These are phyloP conservation scores for Hartigia nigra DNA, from an alignment of 2,888 invertebrate species.

Conservation along the genomic window DNA sequence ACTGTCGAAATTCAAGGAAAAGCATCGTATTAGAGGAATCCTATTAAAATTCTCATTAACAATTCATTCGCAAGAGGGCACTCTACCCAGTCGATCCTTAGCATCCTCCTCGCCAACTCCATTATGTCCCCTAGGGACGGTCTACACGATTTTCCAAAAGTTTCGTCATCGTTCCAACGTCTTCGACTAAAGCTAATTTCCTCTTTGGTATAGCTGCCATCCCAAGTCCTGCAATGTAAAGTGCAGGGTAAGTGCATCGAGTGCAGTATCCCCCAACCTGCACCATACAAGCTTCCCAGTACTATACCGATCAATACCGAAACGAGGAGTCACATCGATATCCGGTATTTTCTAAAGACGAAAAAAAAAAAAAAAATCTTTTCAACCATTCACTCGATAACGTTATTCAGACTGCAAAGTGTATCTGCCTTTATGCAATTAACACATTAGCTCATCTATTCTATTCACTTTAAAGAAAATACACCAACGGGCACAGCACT, in stretches of 20 bases:
- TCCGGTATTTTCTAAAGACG: neutral
- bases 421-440: neutral
- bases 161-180: neutral
- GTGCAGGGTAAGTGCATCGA: neutral
- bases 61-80: neutral
- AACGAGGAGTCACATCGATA: neutral
- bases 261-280: neutral
- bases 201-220: neutral
- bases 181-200: neutral
- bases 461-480: too few relatives aligned
- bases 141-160: neutral
- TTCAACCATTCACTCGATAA: neutral
- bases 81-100: neutral
- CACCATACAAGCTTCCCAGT: neutral
- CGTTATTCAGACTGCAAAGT: neutral
- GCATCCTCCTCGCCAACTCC: neutral
- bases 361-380: neutral
- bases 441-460: neutral
- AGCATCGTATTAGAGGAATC: neutral
- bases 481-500: neutral
- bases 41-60: constrained; percentile 5
- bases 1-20: constrained; percentile 50
- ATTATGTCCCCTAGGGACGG: neutral
- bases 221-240: neutral
- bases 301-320: neutral